These are phyloP conservation scores for Dicrurus megarhynchus DNA, from an alignment of 2,113 vertebrate genomes.

Conservation along the genomic window DNA sequence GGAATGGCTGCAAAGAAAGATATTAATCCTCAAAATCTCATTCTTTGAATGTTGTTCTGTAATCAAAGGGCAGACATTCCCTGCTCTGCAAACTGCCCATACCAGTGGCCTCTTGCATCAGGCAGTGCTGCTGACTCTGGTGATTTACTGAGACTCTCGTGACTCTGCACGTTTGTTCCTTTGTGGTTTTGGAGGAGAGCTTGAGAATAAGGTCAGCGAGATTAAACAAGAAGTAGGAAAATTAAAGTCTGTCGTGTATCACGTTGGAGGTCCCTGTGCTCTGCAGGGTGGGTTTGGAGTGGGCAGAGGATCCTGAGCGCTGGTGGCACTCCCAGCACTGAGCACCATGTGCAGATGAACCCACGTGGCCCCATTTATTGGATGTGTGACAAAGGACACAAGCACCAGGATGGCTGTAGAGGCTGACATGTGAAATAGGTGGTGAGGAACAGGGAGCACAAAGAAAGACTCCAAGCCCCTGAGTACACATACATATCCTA, in stretches of 20 bases:
- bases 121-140: neutral
- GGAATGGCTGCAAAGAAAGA: neutral
- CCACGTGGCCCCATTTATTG: accelerated
- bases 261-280: accelerated
- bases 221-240: neutral
- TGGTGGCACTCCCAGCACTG: accelerated
- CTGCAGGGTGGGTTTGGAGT: neutral
- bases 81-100: neutral
- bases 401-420: neutral
- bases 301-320: neutral
- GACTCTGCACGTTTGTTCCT: neutral
- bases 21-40: neutral
- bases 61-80: neutral
- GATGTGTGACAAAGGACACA: accelerated
- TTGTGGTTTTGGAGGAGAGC: neutral
- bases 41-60: neutral
- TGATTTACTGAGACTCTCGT: neutral
- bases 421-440: neutral
- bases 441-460: conserved; percentile 21
- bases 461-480: neutral
- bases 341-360: neutral
- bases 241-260: accelerated
- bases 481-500: conserved; percentile 6
- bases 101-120: neutral
- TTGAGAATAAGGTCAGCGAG: neutral